A percentile compares a stretch with the other conserved stretches of the same genome.
These are phyloP conservation scores for Melanchra persicariae DNA, from an alignment of 2,888 invertebrate genomes.

Conservation along the genomic window DNA sequence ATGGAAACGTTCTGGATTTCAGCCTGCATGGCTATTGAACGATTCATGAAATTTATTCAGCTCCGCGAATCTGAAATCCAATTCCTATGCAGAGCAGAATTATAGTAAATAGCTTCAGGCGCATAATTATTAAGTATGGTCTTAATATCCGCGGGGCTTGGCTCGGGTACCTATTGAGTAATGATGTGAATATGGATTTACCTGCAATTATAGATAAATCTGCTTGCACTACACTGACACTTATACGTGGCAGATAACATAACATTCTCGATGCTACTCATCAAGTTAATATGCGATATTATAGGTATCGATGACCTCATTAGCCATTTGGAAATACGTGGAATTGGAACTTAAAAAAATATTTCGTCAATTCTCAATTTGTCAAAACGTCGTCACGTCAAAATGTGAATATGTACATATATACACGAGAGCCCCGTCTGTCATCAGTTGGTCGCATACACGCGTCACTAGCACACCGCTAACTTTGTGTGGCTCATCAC, in stretches of 20 bases:
- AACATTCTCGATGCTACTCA: background rate
- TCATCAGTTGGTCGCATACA: background rate
- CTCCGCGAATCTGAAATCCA: background rate
- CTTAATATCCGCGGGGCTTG: background rate
- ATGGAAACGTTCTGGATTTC: slow-evolving; percentile 16
- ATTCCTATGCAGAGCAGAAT: background rate
- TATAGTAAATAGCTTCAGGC: background rate
- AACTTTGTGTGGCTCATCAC: slow-evolving; percentile 11
- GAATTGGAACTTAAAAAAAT: background rate
- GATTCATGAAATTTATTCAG: slow-evolving; percentile 30
- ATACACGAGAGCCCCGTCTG: background rate
- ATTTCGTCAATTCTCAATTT: background rate
- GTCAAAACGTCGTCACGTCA: background rate
- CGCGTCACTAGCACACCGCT: background rate
- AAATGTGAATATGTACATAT: slow-evolving; percentile 3
- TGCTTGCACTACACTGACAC: too few species aligned
- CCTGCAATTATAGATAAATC: background rate
- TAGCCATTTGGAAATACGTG: background rate
- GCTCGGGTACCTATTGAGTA: background rate
- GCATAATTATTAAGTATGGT: background rate
- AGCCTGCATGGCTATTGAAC: slow-evolving; percentile 25
- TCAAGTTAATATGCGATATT: background rate
- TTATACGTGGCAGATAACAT: background rate
- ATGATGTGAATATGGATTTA: background rate
- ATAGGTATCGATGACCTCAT: background rate